phyloP scores from a whole-genome alignment of 2,888 invertebrate species.

The Aphidoletes aphidimyza region DNA sequence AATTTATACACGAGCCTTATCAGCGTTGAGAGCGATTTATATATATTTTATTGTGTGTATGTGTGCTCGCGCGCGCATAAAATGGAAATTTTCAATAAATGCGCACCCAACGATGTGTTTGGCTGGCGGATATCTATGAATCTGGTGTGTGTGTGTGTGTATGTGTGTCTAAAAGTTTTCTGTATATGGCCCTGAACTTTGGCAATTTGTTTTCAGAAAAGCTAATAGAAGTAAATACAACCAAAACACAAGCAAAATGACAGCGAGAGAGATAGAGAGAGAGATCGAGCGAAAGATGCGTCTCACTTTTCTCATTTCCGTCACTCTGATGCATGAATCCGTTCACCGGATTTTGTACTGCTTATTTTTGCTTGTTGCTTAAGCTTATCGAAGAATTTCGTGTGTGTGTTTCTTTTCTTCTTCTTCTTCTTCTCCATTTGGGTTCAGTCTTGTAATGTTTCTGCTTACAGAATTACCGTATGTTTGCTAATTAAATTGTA shows the following conservation, averaged over 20 bases:
- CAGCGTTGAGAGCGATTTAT: constrained; percentile 16
- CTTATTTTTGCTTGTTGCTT: constrained; percentile 4
- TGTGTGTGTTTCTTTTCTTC: not conserved
- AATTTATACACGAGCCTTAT: constrained; percentile 20
- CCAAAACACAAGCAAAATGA: too few species aligned
- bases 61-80: too few species aligned
- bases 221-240: not conserved
- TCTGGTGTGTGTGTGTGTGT: too few species aligned
- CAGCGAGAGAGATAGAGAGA: too few species aligned
- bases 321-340: not conserved
- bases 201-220: not conserved
- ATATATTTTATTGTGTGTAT: constrained; percentile 18
- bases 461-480: not conserved
- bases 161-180: not conserved
- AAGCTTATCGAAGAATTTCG: not conserved
- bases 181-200: not conserved
- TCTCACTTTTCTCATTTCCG: not conserved
- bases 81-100: not conserved
- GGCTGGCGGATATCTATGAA: too few species aligned
- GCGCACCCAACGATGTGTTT: too few species aligned
- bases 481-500: constrained; percentile 34
- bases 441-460: not conserved
- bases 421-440: not conserved
- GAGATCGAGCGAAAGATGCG: too few species aligned
- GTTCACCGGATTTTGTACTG: not conserved